Percentiles rank a stretch among this genome's conserved stretches.
phyloP scores from a whole-genome alignment of 2,113 vertebrate species.

The Eulacestoma nigropectus region DNA sequence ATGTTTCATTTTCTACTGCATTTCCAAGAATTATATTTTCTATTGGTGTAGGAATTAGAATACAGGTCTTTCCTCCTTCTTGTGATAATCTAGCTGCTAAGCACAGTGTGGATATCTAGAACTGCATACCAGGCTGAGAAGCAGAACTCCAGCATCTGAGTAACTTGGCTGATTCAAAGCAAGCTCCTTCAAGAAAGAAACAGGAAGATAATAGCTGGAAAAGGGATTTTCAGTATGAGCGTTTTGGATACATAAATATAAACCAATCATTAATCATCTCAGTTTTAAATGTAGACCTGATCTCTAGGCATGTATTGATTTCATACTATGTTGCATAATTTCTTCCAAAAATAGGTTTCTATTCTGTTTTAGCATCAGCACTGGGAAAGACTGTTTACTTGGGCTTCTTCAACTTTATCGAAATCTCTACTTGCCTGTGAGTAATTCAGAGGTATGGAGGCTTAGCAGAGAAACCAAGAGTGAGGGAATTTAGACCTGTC shows the following conservation, averaged over 20 bases:
- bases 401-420: background rate
- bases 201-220: background rate
- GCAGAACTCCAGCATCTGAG: background rate
- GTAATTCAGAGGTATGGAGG: background rate
- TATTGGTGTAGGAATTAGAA: background rate
- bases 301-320: background rate
- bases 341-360: background rate
- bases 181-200: background rate
- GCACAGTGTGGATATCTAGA: background rate
- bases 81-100: background rate
- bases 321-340: background rate
- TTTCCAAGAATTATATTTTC: background rate
- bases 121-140: fast-evolving
- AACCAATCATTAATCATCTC: background rate
- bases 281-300: background rate
- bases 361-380: background rate
- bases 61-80: background rate
- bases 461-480: background rate
- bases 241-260: background rate
- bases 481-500: background rate
- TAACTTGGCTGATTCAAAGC: background rate
- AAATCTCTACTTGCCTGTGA: background rate
- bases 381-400: background rate
- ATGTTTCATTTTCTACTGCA: background rate
- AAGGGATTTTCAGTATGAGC: background rate